Conservation (phyloP, 2,888 invertebrate genomes). For the Coenonympha glycerion region DNA sequence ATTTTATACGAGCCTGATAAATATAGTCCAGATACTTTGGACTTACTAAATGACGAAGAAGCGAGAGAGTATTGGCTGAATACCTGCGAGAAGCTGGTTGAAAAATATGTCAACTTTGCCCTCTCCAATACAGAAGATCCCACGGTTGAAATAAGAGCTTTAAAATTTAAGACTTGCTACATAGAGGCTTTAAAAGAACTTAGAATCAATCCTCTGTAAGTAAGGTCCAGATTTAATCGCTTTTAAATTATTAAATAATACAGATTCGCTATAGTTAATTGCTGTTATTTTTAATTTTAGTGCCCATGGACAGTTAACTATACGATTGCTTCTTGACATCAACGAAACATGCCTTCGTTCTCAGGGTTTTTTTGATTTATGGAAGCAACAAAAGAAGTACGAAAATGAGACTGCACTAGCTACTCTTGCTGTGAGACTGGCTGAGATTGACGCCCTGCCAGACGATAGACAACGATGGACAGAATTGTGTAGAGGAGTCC, state of each 20-base stretch:
- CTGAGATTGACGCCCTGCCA: constrained; percentile 81
- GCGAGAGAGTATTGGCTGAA: constrained; percentile 94
- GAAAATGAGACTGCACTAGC: constrained; percentile 90
- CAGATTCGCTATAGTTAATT: background rate
- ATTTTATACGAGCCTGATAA: constrained; percentile 84
- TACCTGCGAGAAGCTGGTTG: constrained; percentile 90
- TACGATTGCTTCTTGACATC: constrained; percentile 91
- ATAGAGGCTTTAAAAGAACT: constrained; percentile 85
- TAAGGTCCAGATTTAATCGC: constrained; percentile 21
- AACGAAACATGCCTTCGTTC: constrained; percentile 93
- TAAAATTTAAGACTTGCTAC: constrained; percentile 88
- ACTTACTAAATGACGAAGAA: constrained; percentile 88
- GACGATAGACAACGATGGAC: constrained; percentile 77
- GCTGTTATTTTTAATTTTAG: constrained; percentile 48
- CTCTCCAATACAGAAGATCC: constrained; percentile 83
- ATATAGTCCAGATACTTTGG: constrained; percentile 94
- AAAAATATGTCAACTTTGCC: constrained; percentile 90
- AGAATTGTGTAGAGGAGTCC: constrained; percentile 79
- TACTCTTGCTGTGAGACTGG: constrained; percentile 80
- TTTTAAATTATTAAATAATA: background rate
- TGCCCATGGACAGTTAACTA: constrained; percentile 88
- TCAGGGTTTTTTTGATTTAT: constrained; percentile 94
- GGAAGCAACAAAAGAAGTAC: constrained; percentile 87
- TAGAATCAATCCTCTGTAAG: constrained; percentile 87
- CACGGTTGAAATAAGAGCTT: constrained; percentile 86